Evolutionary conservation across 2,888 invertebrate species (phyloP).

Genomic region (Scaeva pyrastri): DNA sequence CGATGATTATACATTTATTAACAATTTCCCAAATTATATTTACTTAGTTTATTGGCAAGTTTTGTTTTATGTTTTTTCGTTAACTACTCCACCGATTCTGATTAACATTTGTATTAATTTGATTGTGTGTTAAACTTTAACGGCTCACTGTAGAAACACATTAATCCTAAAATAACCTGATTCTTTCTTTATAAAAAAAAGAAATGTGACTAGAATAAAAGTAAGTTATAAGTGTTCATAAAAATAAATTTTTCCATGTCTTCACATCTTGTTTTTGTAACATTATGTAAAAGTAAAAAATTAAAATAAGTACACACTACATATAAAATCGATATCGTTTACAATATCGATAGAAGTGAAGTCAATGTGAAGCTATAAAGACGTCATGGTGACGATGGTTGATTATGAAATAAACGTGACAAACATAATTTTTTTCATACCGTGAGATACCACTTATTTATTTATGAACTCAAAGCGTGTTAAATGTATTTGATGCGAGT

Average conservation of each 20-base stretch:
- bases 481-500: constrained; percentile 13
- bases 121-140: neutral
- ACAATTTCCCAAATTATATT: too few relatives aligned
- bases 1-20: too few relatives aligned
- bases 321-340: constrained; percentile 50
- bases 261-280: constrained; percentile 30
- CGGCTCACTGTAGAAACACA: neutral
- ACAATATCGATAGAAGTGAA: constrained; percentile 56
- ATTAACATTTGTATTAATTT: too few relatives aligned
- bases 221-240: neutral
- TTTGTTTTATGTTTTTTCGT: too few relatives aligned
- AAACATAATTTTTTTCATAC: constrained; percentile 21
- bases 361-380: constrained; percentile 58
- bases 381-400: constrained; percentile 57
- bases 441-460: constrained; percentile 35
- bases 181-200: neutral
- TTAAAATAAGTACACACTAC: constrained; percentile 1
- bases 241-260: constrained; percentile 23
- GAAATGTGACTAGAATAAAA: constrained; percentile 42
- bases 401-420: constrained; percentile 67
- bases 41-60: too few relatives aligned
- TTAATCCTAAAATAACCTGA: constrained; percentile 4
- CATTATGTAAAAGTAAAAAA: constrained; percentile 52
- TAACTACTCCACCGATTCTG: too few relatives aligned
- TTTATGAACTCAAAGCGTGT: neutral